These are phyloP conservation scores for Lucifuga dentata DNA, from an alignment of 2,113 vertebrate genomes.

Conservation along the genomic window DNA sequence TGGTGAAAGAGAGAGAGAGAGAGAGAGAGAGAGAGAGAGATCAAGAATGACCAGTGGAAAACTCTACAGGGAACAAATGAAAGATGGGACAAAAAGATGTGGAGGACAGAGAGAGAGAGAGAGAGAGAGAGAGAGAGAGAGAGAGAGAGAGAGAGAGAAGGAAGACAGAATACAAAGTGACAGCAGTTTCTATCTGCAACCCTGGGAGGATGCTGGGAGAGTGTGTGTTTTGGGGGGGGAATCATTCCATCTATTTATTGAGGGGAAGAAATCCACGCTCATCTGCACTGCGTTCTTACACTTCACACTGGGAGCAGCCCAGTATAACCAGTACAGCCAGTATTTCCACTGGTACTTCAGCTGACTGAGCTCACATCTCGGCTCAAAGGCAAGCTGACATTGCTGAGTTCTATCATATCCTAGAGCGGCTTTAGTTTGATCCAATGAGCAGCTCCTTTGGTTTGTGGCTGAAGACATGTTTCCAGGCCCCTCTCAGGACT, in stretches of 20 bases:
- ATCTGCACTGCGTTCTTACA: conserved; percentile 14
- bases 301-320: conserved; percentile 15
- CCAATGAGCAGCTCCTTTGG: too few relatives aligned
- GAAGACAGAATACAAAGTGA: too few relatives aligned
- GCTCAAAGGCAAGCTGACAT: too few relatives aligned
- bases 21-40: neutral
- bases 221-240: conserved; percentile 10
- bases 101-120: conserved; percentile 4
- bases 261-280: conserved; percentile 17
- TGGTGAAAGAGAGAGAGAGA: neutral
- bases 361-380: too few relatives aligned
- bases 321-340: conserved; percentile 10
- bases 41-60: conserved; percentile 23
- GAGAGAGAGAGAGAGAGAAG: too few relatives aligned
- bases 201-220: conserved; percentile 13
- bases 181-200: conserved; percentile 22
- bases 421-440: too few relatives aligned
- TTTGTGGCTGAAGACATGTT: too few relatives aligned
- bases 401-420: too few relatives aligned
- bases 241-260: conserved; percentile 19
- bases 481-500: too few relatives aligned
- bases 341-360: conserved; percentile 8
- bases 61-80: conserved; percentile 52
- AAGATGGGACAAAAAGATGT: conserved; percentile 20
- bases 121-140: neutral